phyloP scores from a whole-genome alignment of 2,797 vertebrate genomes.

The Mallotus villosus region DNA sequence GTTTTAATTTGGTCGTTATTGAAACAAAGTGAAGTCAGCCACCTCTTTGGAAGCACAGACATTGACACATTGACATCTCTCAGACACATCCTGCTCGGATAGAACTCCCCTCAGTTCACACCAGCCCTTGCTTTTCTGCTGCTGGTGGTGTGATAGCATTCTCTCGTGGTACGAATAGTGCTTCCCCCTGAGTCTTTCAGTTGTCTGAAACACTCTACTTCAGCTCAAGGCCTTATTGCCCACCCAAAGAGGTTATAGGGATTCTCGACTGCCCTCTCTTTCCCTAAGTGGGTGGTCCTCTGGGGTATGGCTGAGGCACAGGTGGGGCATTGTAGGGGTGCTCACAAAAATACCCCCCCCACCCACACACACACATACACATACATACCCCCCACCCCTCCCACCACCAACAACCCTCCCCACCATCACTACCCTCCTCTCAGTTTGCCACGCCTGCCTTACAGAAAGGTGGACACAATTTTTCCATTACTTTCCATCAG shows the following conservation, averaged over 20 bases:
- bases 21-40: neutral
- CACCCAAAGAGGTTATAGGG: constrained; percentile 84
- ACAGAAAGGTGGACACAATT: constrained; percentile 68
- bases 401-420: constrained; percentile 55
- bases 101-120: constrained; percentile 56
- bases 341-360: constrained; percentile 74
- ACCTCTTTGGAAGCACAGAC: neutral
- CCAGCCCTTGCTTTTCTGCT: constrained; percentile 61
- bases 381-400: neutral
- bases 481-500: constrained; percentile 67
- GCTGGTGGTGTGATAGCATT: constrained; percentile 61
- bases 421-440: constrained; percentile 24
- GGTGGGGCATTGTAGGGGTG: constrained; percentile 83
- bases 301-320: constrained; percentile 81
- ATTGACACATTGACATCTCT: neutral
- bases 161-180: constrained; percentile 48
- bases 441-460: constrained; percentile 56
- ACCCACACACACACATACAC: constrained; percentile 29
- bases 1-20: neutral
- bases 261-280: constrained; percentile 73
- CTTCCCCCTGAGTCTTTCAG: constrained; percentile 69
- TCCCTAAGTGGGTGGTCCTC: constrained; percentile 83
- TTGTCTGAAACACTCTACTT: constrained; percentile 77
- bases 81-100: constrained; percentile 19
- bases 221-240: constrained; percentile 78